phyloP scores from a whole-genome alignment of 2,888 invertebrate species.

The Stenodema calcarata region DNA sequence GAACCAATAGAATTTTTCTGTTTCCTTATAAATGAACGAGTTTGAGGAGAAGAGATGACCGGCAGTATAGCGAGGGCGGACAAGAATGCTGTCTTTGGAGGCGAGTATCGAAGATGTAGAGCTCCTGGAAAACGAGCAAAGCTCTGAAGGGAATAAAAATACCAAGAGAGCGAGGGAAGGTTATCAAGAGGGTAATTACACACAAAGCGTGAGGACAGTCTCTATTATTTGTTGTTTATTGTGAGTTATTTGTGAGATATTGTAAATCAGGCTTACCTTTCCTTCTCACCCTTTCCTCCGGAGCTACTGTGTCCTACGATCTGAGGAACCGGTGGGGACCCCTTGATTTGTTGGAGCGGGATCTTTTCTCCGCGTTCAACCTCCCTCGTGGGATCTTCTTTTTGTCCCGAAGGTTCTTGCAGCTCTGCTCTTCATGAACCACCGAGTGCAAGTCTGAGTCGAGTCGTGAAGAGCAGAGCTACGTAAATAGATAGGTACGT shows the following conservation, averaged over 20 bases:
- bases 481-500: too few species aligned
- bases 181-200: constrained; percentile 17
- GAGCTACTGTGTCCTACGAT: constrained; percentile 18
- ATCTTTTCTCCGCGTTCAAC: not conserved
- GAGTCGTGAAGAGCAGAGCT: too few species aligned
- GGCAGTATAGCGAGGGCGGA: not conserved
- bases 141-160: not conserved
- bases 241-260: constrained; percentile 52
- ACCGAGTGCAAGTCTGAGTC: not conserved
- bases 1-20: too few species aligned
- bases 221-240: constrained; percentile 48
- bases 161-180: not conserved
- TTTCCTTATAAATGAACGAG: too few species aligned
- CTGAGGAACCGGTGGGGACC: not conserved
- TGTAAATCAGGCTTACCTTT: constrained; percentile 46
- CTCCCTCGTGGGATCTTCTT: not conserved
- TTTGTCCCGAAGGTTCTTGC: not conserved
- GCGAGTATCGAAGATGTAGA: not conserved
- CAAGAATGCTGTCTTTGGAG: not conserved
- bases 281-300: not conserved
- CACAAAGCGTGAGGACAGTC: constrained; percentile 30
- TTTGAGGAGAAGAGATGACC: not conserved
- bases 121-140: not conserved
- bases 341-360: constrained; percentile 14
- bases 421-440: not conserved